Evolutionary conservation across 2,113 vertebrate species (phyloP).

Genomic region (Calidris pygmaea): DNA sequence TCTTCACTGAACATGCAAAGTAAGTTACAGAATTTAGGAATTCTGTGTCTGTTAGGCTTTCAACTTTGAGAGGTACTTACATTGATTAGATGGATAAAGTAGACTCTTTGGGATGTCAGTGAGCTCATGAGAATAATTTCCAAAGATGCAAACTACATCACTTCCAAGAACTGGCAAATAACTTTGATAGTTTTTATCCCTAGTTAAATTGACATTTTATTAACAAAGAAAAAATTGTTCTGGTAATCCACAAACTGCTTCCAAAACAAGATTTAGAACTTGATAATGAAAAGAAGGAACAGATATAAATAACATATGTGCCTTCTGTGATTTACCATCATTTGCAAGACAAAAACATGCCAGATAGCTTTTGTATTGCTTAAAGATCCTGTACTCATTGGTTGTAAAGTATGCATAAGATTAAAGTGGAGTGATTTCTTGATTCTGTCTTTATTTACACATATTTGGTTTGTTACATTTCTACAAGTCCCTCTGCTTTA

Average conservation of each 20-base stretch:
- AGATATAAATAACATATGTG: not conserved
- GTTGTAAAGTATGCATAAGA: not conserved
- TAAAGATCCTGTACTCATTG: not conserved
- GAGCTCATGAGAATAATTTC: not conserved
- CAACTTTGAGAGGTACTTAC: not conserved
- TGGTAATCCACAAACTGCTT: not conserved
- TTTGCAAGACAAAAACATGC: not conserved
- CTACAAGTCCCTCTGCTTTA: not conserved
- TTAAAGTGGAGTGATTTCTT: not conserved
- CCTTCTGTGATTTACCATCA: not conserved
- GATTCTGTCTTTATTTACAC: not conserved
- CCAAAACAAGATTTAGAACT: not conserved
- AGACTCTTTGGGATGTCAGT: not conserved
- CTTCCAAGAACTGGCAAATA: not conserved
- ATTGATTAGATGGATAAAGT: not conserved
- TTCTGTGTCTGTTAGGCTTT: not conserved
- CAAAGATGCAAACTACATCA: not conserved
- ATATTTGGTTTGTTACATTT: not conserved
- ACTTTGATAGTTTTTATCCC: not conserved
- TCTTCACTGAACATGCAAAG: slow-evolving; percentile 12
- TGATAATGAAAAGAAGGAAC: not conserved
- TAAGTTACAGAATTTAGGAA: not conserved
- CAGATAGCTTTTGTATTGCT: not conserved
- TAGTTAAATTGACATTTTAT: not conserved
- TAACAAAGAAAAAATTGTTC: not conserved